These are phyloP conservation scores for Epinotia bilunana DNA, from an alignment of 2,888 invertebrate genomes.

Conservation along the genomic window DNA sequence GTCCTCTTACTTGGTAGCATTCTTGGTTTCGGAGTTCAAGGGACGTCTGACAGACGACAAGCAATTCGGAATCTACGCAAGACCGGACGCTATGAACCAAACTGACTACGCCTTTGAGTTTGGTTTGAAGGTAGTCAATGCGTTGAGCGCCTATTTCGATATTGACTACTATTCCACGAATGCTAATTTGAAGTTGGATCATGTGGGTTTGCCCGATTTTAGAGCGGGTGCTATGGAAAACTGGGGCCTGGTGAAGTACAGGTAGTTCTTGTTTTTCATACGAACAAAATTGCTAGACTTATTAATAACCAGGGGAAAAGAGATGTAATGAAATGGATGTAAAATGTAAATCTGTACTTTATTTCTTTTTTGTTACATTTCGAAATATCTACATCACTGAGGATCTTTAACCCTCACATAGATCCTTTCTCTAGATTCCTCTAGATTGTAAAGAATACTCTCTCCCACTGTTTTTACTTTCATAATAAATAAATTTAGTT, in stretches of 20 bases:
- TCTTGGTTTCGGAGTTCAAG: slow-evolving; percentile 90
- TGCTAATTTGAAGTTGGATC: slow-evolving; percentile 89
- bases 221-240: slow-evolving; percentile 96
- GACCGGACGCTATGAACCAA: slow-evolving; percentile 87
- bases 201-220: slow-evolving; percentile 94
- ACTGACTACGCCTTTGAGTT: slow-evolving; percentile 87
- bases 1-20: slow-evolving; percentile 94
- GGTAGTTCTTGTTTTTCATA: slow-evolving; percentile 66
- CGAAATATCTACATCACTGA: too few relatives aligned
- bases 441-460: too few relatives aligned
- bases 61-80: slow-evolving; percentile 86
- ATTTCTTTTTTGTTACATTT: too few relatives aligned
- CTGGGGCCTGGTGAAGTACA: slow-evolving; percentile 94
- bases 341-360: too few relatives aligned
- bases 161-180: slow-evolving; percentile 80
- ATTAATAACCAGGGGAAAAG: too few relatives aligned
- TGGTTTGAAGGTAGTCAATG: slow-evolving; percentile 79
- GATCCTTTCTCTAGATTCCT: too few relatives aligned
- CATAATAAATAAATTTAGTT: not conserved
- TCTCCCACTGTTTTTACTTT: too few relatives aligned
- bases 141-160: slow-evolving; percentile 84
- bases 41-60: slow-evolving; percentile 60
- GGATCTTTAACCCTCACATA: too few relatives aligned
- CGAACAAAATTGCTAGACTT: too few relatives aligned
- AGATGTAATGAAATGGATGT: too few relatives aligned